phyloP scores from a whole-genome alignment of 2,888 invertebrate genomes.

The Anagyrus pseudococci region DNA sequence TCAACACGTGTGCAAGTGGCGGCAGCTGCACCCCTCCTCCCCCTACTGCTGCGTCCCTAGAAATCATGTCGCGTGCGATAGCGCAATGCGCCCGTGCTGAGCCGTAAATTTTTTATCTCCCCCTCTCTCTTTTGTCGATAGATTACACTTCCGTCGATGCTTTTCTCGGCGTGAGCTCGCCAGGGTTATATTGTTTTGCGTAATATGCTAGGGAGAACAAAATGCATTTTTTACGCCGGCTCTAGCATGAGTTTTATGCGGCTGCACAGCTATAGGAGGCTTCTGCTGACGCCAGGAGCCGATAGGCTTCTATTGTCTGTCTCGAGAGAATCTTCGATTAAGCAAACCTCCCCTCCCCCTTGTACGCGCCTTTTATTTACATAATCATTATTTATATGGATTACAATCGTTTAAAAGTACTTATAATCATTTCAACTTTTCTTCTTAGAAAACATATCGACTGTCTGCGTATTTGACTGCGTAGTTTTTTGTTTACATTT shows the following conservation, averaged over 20 bases:
- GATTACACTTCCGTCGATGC: slow-evolving; percentile 14
- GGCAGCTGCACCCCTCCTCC: neutral
- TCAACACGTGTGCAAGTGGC: neutral
- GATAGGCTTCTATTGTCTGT: no score
- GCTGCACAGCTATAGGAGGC: no score
- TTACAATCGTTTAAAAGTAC: no score
- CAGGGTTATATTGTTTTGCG: neutral
- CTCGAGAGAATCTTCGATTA: no score
- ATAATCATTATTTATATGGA: no score
- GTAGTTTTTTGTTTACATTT: no score
- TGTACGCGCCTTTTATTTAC: no score
- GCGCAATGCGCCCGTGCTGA: neutral
- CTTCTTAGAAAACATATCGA: no score
- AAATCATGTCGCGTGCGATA: slow-evolving; percentile 5
- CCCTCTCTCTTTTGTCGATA: slow-evolving; percentile 4
- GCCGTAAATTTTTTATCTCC: slow-evolving; percentile 7
- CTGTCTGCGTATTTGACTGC: no score
- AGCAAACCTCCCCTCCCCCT: no score
- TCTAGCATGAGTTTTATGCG: slow-evolving; percentile 6
- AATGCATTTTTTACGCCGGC: slow-evolving; percentile 8
- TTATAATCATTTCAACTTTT: no score
- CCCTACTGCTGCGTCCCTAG: neutral
- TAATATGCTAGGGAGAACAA: neutral
- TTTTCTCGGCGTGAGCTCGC: neutral
- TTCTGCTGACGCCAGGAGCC: no score